Evolutionary conservation across 2,888 invertebrate species (phyloP), one percentile per base, ranked within the genome.

Genomic region (Caenorhabditis zanzibari): DNA sequence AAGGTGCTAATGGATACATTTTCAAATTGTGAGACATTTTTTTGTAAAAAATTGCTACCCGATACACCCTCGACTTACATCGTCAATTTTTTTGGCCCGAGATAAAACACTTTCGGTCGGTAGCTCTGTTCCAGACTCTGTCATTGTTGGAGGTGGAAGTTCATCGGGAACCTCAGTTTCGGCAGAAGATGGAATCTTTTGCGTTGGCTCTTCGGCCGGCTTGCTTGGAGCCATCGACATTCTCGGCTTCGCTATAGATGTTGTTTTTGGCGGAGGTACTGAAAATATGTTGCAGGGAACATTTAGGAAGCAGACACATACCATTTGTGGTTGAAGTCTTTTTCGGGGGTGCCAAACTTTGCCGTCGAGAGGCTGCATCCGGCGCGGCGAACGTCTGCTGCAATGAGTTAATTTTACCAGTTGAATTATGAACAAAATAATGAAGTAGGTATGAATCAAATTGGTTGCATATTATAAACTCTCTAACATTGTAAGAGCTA

Each of bases 81-180:
- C 88, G 28, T 88, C 88, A 24, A 88, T 86, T 61, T 86, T 88
- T 64, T 86, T 88, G 14, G 86, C 86, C 32, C 84, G 71, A 10
- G 87, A 82, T 12, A 83, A 28, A 6, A 87, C 87, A 73, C 73
- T 81, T 24, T 79, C 85, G 1, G 44, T 63, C 5, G 83, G 81
- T 1, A 81, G 74, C 35, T 80, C 82, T n/a, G 80, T 81, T 35
- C 76, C 80, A 16, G 76, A 72, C 9, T 73, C 61, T 6, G 82
- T 82, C 79, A 77, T 77, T 10, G 61, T 71, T 35, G 80, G 75
- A 4, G 77, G 81, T 22, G 84, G 76, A 3, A 76, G 56, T 54
- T 82, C 82, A 22, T 54, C 35, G 7, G 63, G 61, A 10, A 38
- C 49, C 6, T 58, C 76, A 0, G 64, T 47, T 35, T 74, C 71